These are phyloP conservation scores for Proisotoma minuta DNA, from an alignment of 2,888 invertebrate genomes.

Conservation along the genomic window DNA sequence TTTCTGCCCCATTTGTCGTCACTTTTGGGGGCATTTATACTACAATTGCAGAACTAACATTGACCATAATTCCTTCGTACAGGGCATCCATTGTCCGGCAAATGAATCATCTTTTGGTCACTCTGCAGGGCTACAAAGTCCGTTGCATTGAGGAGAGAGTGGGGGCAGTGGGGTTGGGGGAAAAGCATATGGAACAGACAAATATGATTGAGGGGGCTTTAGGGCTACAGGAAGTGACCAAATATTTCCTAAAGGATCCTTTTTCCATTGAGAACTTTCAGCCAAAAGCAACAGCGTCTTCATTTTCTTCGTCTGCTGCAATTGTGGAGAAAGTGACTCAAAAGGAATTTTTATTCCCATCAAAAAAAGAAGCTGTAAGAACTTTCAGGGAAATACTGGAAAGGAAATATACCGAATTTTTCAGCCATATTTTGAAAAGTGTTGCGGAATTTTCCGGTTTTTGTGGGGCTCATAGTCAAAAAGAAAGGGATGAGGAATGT, in stretches of 20 bases:
- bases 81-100: slow-evolving; percentile 13
- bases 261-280: neutral
- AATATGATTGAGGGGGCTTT: slow-evolving; percentile 22
- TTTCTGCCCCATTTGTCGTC: slow-evolving; percentile 21
- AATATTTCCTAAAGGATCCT: neutral
- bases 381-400: slow-evolving; percentile 10
- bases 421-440: slow-evolving; percentile 1
- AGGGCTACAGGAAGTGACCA: neutral
- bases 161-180: neutral
- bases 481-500: too few relatives aligned
- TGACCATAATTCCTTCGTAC: slow-evolving; percentile 27
- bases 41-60: slow-evolving; percentile 19
- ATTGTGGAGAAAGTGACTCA: neutral
- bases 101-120: slow-evolving; percentile 13
- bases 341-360: neutral
- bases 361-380: slow-evolving; percentile 15
- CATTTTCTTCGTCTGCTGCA: neutral
- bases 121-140: slow-evolving; percentile 14
- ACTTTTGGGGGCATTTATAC: slow-evolving; percentile 27
- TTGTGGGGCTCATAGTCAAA: too few relatives aligned
- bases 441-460: slow-evolving; percentile 18
- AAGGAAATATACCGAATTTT: slow-evolving; percentile 19
- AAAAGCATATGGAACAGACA: too few relatives aligned
- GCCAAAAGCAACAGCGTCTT: neutral
- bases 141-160: slow-evolving; percentile 17